These are phyloP conservation scores for Alentia gelatinosa DNA, from an alignment of 2,888 invertebrate genomes.

Conservation along the genomic window DNA sequence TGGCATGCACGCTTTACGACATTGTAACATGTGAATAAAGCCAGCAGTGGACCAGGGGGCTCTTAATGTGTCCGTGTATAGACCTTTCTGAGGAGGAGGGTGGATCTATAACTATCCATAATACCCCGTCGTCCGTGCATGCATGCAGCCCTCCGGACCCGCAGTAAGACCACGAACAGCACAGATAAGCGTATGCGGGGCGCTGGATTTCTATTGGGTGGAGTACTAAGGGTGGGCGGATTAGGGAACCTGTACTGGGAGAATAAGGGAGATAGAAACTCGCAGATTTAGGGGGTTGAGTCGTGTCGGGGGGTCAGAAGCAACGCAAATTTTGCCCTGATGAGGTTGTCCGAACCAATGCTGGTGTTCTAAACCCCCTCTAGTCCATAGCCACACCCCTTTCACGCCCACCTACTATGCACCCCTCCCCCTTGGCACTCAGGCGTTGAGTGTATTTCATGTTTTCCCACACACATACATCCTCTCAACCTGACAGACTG, in stretches of 20 bases:
- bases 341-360: neutral
- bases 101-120: neutral
- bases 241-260: neutral
- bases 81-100: neutral
- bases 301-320: neutral
- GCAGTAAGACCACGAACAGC: neutral
- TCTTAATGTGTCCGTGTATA: conserved; percentile 1
- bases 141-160: neutral
- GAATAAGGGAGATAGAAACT: neutral
- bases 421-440: neutral
- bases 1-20: conserved; percentile 32
- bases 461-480: too few relatives aligned
- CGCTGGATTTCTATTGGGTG: neutral
- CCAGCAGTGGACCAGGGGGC: neutral
- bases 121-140: neutral
- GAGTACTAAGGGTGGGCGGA: neutral
- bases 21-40: neutral
- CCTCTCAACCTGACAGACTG: neutral
- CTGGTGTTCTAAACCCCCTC: neutral
- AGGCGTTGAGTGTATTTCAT: too few relatives aligned
- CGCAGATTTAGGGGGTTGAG: neutral
- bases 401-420: too few relatives aligned
- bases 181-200: neutral
- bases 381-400: too few relatives aligned
- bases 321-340: neutral